A percentile compares a stretch with the other conserved stretches of the same genome.
Evolutionary conservation across 64 coral and sea anemone genomes (phyloP).

Genomic region (Porites australiensis): DNA sequence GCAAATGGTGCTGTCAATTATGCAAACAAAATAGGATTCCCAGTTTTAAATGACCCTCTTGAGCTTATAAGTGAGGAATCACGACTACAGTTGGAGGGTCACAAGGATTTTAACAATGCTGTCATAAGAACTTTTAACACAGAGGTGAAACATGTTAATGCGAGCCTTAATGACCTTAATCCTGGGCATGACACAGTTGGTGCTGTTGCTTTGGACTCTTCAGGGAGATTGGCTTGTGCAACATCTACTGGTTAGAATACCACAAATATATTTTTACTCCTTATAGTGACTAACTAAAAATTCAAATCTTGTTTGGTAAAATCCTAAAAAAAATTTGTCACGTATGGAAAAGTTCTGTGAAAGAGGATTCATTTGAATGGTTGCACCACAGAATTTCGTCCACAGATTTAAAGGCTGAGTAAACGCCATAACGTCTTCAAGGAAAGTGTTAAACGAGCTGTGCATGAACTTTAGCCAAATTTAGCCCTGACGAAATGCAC

Average conservation of each 20-base stretch:
- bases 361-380: too few species aligned
- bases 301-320: too few species aligned
- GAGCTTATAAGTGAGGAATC: conserved; percentile 47
- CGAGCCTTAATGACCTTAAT: background rate
- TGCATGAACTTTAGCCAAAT: too few species aligned
- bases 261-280: too few species aligned
- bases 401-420: too few species aligned
- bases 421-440: too few species aligned
- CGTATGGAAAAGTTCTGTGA: too few species aligned
- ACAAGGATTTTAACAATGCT: conserved; percentile 23
- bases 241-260: conserved; percentile 82
- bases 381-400: too few species aligned
- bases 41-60: conserved; percentile 66
- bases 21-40: conserved; percentile 75
- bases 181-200: conserved; percentile 87
- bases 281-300: too few species aligned
- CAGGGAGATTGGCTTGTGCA: conserved; percentile 78
- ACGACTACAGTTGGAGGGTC: conserved; percentile 14
- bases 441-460: too few species aligned
- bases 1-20: conserved; percentile 78
- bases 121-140: conserved; percentile 19
- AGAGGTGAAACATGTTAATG: background rate
- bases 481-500: too few species aligned
- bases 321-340: too few species aligned
- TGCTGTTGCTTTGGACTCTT: conserved; percentile 84